Evolutionary conservation across 2,888 invertebrate genomes (phyloP).

Genomic region (Choristoneura rosaceana): DNA sequence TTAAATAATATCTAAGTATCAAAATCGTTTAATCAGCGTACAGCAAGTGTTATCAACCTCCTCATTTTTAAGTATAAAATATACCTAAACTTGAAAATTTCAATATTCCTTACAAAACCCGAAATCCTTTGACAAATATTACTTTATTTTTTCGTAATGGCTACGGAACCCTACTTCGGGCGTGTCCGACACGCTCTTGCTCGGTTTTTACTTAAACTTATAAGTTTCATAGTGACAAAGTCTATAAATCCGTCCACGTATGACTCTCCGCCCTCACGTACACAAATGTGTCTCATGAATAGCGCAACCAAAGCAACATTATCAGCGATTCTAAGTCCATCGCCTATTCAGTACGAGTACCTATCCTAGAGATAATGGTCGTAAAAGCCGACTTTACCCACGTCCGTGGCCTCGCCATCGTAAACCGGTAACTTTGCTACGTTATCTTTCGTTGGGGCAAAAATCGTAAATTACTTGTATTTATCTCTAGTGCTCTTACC

Average conservation of each 20-base stretch:
- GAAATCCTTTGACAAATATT: too few species aligned
- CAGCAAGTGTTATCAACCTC: too few species aligned
- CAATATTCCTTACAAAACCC: too few species aligned
- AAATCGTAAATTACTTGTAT: slow-evolving; percentile 29
- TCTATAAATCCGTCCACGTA: background rate
- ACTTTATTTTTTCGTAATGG: too few species aligned
- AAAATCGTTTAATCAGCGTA: too few species aligned
- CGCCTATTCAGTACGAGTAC: slow-evolving; percentile 25
- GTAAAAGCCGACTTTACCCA: slow-evolving; percentile 25
- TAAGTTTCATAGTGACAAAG: too few species aligned
- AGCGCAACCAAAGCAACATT: slow-evolving; percentile 14
- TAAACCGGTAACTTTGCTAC: slow-evolving; percentile 33
- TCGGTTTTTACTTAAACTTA: too few species aligned
- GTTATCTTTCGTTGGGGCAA: slow-evolving; percentile 24
- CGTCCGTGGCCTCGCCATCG: slow-evolving; percentile 20
- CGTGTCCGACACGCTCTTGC: too few species aligned
- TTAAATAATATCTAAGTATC: too few species aligned
- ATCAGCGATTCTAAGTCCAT: slow-evolving; percentile 20
- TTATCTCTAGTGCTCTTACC: slow-evolving; percentile 9
- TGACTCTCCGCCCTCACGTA: background rate
- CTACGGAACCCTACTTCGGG: too few species aligned
- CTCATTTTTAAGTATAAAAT: too few species aligned
- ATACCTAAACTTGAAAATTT: too few species aligned
- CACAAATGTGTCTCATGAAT: slow-evolving; percentile 4
- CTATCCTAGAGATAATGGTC: slow-evolving; percentile 30